Percentiles rank a stretch among this genome's conserved stretches.
These are phyloP conservation scores for Mimas tiliae DNA, from an alignment of 2,888 invertebrate genomes.

Conservation along the genomic window DNA sequence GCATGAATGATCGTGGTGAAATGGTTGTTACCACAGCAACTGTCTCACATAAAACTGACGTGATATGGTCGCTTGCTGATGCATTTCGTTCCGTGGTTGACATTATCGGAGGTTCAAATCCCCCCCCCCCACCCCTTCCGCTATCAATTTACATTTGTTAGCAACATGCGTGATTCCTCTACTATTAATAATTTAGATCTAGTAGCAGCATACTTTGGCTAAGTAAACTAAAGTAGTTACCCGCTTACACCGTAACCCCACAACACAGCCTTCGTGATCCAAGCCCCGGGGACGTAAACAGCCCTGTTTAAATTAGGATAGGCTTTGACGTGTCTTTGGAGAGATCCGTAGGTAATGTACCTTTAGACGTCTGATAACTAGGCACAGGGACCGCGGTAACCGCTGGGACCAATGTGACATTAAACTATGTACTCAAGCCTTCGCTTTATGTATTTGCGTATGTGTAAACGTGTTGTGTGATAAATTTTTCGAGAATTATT, in stretches of 20 bases:
- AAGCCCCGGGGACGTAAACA: constrained; percentile 71
- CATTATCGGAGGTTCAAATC: too few relatives aligned
- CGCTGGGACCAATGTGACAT: constrained; percentile 23
- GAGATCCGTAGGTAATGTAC: constrained; percentile 46
- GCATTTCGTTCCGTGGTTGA: too few relatives aligned
- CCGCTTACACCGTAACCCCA: constrained; percentile 43
- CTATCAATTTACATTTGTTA: too few relatives aligned
- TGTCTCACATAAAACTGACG: too few relatives aligned
- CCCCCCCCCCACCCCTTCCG: too few relatives aligned
- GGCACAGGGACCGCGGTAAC: constrained; percentile 33
- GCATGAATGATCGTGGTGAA: too few relatives aligned
- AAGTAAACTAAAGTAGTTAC: too few relatives aligned
- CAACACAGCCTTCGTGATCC: constrained; percentile 46
- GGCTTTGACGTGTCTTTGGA: constrained; percentile 78
- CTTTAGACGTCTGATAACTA: constrained; percentile 50
- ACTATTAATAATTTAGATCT: too few relatives aligned
- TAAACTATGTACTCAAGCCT: constrained; percentile 7
- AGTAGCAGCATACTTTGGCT: too few relatives aligned
- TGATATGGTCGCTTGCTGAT: too few relatives aligned
- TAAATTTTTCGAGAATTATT: not conserved
- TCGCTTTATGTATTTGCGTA: not conserved
- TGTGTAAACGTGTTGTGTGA: not conserved
- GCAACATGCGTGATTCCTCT: too few relatives aligned
- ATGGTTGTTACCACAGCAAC: too few relatives aligned
- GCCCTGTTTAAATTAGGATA: constrained; percentile 81